A percentile compares a stretch with the other conserved stretches of the same genome.
Conservation (phyloP, 2,113 vertebrate genomes). For the Ptilonorhynchus violaceus region DNA sequence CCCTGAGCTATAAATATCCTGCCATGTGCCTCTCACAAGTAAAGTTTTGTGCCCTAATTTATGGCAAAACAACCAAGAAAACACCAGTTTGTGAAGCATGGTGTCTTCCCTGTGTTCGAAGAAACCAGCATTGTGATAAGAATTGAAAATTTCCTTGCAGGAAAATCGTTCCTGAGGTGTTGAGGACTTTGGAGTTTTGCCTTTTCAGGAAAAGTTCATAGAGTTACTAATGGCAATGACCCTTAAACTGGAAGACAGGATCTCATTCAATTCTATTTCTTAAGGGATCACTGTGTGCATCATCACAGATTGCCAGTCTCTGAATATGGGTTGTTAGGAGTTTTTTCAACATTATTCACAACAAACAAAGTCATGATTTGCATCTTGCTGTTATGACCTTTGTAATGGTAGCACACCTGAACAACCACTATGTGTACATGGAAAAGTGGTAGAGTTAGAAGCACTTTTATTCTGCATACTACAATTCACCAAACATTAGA, state of each 20-base stretch:
- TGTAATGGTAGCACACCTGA: neutral
- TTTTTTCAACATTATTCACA: neutral
- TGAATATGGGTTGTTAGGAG: neutral
- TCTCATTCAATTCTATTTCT: neutral
- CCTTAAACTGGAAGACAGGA: neutral
- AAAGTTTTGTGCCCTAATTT: neutral
- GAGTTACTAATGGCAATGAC: neutral
- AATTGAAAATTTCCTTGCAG: neutral
- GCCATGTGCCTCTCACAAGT: accelerated
- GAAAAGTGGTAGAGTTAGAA: neutral
- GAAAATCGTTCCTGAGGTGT: neutral
- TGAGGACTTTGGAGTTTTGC: neutral
- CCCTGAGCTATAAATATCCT: neutral
- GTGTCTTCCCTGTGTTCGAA: neutral
- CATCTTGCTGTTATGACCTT: neutral
- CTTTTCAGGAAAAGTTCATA: neutral
- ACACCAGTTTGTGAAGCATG: neutral
- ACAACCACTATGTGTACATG: neutral
- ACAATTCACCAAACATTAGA: neutral
- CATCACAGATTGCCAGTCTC: neutral
- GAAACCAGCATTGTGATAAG: accelerated
- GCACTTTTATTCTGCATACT: neutral
- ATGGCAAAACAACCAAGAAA: neutral
- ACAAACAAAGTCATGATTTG: neutral
- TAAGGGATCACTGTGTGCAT: accelerated